phyloP scores from a whole-genome alignment of 2,888 invertebrate genomes.

The Parascotia fuliginaria region DNA sequence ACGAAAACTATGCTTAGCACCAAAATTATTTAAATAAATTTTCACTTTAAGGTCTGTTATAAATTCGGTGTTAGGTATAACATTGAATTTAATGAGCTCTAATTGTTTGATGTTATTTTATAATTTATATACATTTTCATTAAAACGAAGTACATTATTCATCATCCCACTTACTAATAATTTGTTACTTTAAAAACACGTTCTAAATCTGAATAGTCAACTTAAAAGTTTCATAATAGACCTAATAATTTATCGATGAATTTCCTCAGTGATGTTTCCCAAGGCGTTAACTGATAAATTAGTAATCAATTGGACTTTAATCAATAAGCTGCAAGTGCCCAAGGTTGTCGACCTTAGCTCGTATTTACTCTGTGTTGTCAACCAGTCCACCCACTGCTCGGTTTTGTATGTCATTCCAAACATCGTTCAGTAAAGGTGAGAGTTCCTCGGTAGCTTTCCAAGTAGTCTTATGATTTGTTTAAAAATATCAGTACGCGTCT shows the following conservation, averaged over 20 bases:
- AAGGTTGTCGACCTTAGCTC: constrained; percentile 73
- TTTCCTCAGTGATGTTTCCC: constrained; percentile 38
- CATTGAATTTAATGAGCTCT: no score
- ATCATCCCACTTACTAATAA: neutral
- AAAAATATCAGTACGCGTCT: neutral
- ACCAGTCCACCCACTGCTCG: constrained; percentile 80
- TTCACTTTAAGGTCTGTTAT: neutral
- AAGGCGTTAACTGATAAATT: constrained; percentile 59
- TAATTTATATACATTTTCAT: no score
- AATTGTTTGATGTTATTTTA: no score
- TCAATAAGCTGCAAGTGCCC: constrained; percentile 60
- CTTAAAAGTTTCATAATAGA: constrained; percentile 7
- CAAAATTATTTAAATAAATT: neutral
- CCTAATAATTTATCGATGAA: constrained; percentile 15
- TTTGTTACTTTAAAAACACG: neutral
- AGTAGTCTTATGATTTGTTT: neutral
- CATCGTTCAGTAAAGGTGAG: constrained; percentile 54
- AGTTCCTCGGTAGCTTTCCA: constrained; percentile 50
- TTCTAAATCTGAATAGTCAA: constrained; percentile 5
- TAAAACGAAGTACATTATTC: neutral
- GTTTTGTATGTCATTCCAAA: constrained; percentile 68
- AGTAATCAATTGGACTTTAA: constrained; percentile 65
- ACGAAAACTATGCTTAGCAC: no score
- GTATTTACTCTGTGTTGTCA: constrained; percentile 70
- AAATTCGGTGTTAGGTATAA: no score